Percentiles rank a stretch among this genome's conserved stretches.
These are phyloP conservation scores for Pempheris klunzingeri DNA, from an alignment of 2,797 vertebrate genomes.

Conservation along the genomic window DNA sequence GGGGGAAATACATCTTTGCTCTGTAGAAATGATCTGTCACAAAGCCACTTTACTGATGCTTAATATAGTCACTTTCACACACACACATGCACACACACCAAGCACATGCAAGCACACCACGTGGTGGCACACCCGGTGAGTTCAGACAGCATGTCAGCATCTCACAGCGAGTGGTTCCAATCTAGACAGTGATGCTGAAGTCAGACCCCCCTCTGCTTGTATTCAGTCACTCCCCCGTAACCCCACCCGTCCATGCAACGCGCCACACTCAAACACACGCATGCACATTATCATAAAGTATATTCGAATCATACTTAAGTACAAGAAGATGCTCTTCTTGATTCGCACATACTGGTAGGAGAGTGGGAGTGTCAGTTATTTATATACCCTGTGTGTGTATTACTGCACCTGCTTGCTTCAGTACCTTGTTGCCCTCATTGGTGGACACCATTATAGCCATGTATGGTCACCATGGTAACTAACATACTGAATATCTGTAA, in stretches of 20 bases:
- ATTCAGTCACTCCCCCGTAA: constrained; percentile 36
- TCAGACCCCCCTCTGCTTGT: constrained; percentile 45
- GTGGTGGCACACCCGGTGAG: constrained; percentile 55
- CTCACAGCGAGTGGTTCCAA: constrained; percentile 58
- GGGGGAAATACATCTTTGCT: constrained; percentile 51
- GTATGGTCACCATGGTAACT: constrained; percentile 77
- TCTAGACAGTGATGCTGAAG: constrained; percentile 59
- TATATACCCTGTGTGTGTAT: constrained; percentile 30
- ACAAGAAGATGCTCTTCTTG: constrained; percentile 22
- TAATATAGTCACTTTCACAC: constrained; percentile 23
- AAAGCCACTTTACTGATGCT: constrained; percentile 47
- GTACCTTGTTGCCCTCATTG: constrained; percentile 39
- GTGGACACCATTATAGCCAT: constrained; percentile 45
- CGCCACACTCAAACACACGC: constrained; percentile 24
- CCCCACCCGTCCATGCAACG: constrained; percentile 28
- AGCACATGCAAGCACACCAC: constrained; percentile 17
- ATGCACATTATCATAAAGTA: constrained; percentile 14
- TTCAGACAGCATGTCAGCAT: constrained; percentile 71
- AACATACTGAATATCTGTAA: constrained; percentile 48
- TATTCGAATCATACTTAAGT: constrained; percentile 22
- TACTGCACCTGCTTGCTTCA: constrained; percentile 45
- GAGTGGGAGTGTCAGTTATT: constrained; percentile 54
- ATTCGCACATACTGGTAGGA: constrained; percentile 25
- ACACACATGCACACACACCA: neutral
- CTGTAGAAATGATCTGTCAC: constrained; percentile 56